A percentile compares a stretch with the other conserved stretches of the same genome.
Conservation (phyloP, 2,888 invertebrate species). For the Eutolmus rufibarbis region DNA sequence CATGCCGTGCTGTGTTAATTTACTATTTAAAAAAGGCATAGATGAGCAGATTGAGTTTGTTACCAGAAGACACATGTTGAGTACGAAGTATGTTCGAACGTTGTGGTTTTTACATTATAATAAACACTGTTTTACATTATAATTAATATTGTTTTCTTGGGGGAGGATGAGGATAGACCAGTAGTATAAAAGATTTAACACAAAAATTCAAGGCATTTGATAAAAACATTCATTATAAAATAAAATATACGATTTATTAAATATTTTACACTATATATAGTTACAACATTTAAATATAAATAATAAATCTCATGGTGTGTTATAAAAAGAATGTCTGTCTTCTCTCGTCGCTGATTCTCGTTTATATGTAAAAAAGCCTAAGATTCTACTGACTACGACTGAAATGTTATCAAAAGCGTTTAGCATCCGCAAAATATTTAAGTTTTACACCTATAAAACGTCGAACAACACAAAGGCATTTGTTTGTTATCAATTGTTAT, state of each 20-base stretch:
- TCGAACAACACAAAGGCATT: conserved; percentile 1
- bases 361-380: conserved; percentile 14
- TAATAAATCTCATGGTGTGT: conserved; percentile 15
- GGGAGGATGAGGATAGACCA: too few relatives aligned
- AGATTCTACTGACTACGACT: neutral
- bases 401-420: neutral
- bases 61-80: conserved; percentile 11
- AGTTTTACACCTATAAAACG: neutral
- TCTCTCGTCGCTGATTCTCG: neutral
- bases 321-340: conserved; percentile 24
- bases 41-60: conserved; percentile 25
- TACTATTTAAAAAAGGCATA: conserved; percentile 45
- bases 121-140: conserved; percentile 16
- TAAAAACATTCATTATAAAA: conserved; percentile 1
- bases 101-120: conserved; percentile 36
- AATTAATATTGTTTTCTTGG: neutral
- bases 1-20: conserved; percentile 52
- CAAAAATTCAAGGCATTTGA: neutral
- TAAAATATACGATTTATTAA: conserved; percentile 31
- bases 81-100: neutral
- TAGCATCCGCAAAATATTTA: neutral
- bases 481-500: neutral
- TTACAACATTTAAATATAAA: conserved; percentile 32
- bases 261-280: neutral
- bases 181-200: too few relatives aligned